Base-by-base conservation (phyloP, 2,888 invertebrate species). In the Mesorhabditis sp. region DNA sequence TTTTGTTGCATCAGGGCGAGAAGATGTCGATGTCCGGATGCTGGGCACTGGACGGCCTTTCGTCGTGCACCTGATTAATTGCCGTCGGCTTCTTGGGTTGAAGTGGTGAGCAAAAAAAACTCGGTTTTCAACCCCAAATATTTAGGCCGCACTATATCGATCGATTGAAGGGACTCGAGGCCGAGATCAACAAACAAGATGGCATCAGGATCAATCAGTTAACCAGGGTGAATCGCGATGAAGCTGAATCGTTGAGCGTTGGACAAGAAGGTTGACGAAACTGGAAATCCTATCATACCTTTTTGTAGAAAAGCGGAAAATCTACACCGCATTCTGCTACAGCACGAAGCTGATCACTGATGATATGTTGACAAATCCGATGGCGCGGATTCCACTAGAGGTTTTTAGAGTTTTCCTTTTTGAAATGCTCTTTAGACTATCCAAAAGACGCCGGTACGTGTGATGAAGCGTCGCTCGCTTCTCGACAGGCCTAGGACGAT, bases 21-120 rank as follows among this genome's bases (percentile, higher is more conserved):
- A 98, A 88, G 98, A 98, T 88, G 93, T 95, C 0, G 98, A 98
- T 88, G 97, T 97, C 0, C 89, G 95, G 71, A 96, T 93, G 87
- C 87, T 98, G 10, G 89, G 89, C 58, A 82, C 78, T 72, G 97
- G 97, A 0, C 88, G 97, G 6, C 97, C 97, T 0, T 98, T 97
- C 88, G 92, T 92, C 1, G 88, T 96, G 0, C 94, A 96, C 89
- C 90, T 94, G 62, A 83, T 90, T 61, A 82, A 86, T 69, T 79
- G 80, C 43, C 88, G 88, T 74, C 86, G 88, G 42, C 89, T 77
- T 0, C 44, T 70, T 41, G 63, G 69, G 3, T 61, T 78, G 5
- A 58, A 70, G 68, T 71, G 76, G 76, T 78, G 10, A 63, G 68
- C 45, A 64, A 42, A 4, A 58, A 6, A 42, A 4, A 5, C 5